These are phyloP conservation scores for Dendrolimus punctatus DNA, from an alignment of 1,140 invertebrate genomes.

Conservation along the genomic window DNA sequence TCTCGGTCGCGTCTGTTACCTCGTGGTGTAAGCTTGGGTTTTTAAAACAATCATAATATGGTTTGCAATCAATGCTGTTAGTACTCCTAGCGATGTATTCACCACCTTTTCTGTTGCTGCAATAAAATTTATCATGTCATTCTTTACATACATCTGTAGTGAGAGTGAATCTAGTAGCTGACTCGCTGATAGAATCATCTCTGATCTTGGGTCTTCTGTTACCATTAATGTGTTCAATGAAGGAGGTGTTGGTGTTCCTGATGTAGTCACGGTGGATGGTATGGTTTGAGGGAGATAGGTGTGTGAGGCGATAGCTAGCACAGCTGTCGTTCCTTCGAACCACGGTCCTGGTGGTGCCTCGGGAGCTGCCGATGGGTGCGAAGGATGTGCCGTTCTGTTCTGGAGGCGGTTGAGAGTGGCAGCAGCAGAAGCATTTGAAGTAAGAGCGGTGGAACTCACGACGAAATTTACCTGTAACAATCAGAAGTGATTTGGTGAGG, in stretches of 20 bases:
- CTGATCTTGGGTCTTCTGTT: constrained; percentile 44
- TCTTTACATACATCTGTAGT: constrained; percentile 55
- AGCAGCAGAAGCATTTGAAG: constrained; percentile 68
- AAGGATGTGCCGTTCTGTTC: constrained; percentile 57
- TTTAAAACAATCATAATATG: constrained; percentile 61
- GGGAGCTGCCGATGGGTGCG: constrained; percentile 48
- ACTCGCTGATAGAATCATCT: constrained; percentile 63
- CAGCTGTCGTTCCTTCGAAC: constrained; percentile 61
- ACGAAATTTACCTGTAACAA: constrained; percentile 69
- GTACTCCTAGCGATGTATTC: constrained; percentile 47
- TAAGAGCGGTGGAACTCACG: constrained; percentile 69
- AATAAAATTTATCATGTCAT: constrained; percentile 47
- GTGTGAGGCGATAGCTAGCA: constrained; percentile 59
- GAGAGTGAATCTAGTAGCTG: constrained; percentile 53
- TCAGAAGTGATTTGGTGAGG: constrained; percentile 4
- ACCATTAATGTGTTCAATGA: constrained; percentile 64
- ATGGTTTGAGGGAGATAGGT: constrained; percentile 62
- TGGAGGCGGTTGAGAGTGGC: constrained; percentile 25
- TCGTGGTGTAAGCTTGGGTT: constrained; percentile 15
- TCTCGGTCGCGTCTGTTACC: constrained; percentile 7
- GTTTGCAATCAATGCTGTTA: constrained; percentile 55
- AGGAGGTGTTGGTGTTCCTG: constrained; percentile 56
- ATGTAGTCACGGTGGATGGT: constrained; percentile 51
- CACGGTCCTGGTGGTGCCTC: constrained; percentile 47
- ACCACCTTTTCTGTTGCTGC: constrained; percentile 35